Percentiles rank a stretch among this genome's conserved stretches.
Conservation (phyloP, 2,113 vertebrate genomes). For the Bathybates hornii region DNA sequence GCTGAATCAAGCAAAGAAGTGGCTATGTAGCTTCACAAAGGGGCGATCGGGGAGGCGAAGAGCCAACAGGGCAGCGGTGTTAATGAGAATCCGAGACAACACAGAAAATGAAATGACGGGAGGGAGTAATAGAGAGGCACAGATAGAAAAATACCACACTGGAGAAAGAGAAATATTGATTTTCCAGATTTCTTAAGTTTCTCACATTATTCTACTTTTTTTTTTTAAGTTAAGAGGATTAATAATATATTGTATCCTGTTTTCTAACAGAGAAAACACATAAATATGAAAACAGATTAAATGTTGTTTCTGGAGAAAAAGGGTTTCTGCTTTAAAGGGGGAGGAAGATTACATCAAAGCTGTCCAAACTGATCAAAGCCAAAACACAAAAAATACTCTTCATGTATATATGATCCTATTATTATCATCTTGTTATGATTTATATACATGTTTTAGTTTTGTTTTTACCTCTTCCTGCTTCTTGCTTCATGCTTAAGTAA, state of each 20-base stretch:
- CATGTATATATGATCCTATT: not conserved
- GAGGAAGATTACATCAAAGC: not conserved
- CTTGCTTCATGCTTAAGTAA: not conserved
- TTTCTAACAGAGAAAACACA: not conserved
- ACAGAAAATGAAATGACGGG: constrained; percentile 44
- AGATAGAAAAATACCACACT: not conserved
- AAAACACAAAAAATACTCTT: not conserved
- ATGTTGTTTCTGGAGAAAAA: not conserved
- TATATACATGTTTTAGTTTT: not conserved
- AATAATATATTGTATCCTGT: not conserved
- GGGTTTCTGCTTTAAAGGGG: not conserved
- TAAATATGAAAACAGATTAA: not conserved
- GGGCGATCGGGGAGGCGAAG: not conserved
- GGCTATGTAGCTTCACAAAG: not conserved
- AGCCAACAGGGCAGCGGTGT: constrained; percentile 45
- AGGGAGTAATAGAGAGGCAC: constrained; percentile 15
- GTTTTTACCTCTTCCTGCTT: not conserved
- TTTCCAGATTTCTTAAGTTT: not conserved
- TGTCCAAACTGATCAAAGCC: not conserved
- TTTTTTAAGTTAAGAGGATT: not conserved
- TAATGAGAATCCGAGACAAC: constrained; percentile 50
- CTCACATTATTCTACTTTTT: not conserved
- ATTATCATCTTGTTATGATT: not conserved
- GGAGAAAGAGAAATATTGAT: constrained; percentile 4
- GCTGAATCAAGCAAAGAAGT: constrained; percentile 13